Evolutionary conservation across 2,888 invertebrate species (phyloP), one percentile per base, ranked within the genome.

Genomic region (Chesias legatella): DNA sequence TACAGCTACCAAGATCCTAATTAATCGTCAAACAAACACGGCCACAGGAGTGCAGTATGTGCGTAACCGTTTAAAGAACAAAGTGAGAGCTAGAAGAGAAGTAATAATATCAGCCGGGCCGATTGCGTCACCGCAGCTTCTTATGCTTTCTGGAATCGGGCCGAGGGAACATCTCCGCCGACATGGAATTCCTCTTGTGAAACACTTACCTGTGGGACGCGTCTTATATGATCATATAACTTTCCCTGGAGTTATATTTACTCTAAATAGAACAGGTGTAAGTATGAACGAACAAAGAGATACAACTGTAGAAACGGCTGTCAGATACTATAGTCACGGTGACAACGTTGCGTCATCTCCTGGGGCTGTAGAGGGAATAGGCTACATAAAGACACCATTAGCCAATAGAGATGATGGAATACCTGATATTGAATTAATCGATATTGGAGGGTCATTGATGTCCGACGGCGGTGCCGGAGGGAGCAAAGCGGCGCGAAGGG

Each of bases 71-170:
- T 55, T 76, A 38, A 73, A 68, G 27, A 73, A 76, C 20, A 73
- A 74, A 29, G 90, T 90, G 0, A 65, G 60, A 38, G 93, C 92
- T 0, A 79, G 88, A 27, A 91, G 89, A 56, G 94, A 94, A 74
- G 91, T 95, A 0, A 92, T 96, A 38, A 49, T 95, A 1, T 91
- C 93, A 6, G 94, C 92, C 1, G 95, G 95, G 0, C 91, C 95
- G 0, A 92, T 96, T 41, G 94, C 94, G 55, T 91, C 93, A 0
- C 95, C 96, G 0, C 96, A 96, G 63, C 70, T 97, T 6, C 88
- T 96, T 4, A 94, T 96, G 94, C 69, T 95, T 9, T 94, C 94
- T 0, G 95, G 94, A 1, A 75, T 94, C 6, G 92, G 92, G 1
- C 92, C 91, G 0, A 79, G 77, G n/a, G 73, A 89, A 29, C 91